These are phyloP conservation scores for Xanthorhoe spadicearia DNA, from an alignment of 2,888 invertebrate species.

Conservation along the genomic window DNA sequence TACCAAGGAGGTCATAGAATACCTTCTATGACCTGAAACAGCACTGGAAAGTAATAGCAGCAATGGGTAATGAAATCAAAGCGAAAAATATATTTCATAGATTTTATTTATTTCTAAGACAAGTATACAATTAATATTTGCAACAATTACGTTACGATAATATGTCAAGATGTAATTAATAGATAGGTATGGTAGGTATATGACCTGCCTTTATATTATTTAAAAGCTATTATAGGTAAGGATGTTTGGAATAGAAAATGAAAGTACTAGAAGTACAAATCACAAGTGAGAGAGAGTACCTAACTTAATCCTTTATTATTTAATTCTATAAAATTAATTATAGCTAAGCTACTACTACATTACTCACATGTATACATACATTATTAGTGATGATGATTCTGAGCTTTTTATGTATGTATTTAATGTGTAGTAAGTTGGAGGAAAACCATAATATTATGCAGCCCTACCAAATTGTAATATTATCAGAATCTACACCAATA, in stretches of 20 bases:
- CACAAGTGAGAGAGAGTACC: neutral
- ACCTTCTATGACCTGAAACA: too few species aligned
- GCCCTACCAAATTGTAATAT: neutral
- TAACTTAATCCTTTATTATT: neutral
- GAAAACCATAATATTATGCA: too few species aligned
- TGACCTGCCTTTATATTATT: too few species aligned
- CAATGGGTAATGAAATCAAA: neutral
- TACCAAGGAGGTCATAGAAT: too few species aligned
- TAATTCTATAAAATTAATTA: neutral
- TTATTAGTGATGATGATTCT: too few species aligned
- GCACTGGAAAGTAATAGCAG: too few species aligned
- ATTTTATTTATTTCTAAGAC: neutral
- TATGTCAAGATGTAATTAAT: neutral
- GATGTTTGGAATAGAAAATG: too few species aligned
- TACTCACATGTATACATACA: neutral
- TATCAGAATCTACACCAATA: slow-evolving; percentile 5
- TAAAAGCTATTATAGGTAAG: too few species aligned
- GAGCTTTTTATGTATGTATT: too few species aligned
- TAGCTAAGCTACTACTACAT: neutral
- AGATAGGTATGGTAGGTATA: neutral
- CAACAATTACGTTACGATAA: neutral
- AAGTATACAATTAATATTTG: neutral
- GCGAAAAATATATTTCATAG: neutral
- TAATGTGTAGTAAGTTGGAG: too few species aligned
- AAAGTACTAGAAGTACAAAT: neutral